Evolutionary conservation across 2,797 vertebrate species (phyloP).

Genomic region (Danionella dracula): DNA sequence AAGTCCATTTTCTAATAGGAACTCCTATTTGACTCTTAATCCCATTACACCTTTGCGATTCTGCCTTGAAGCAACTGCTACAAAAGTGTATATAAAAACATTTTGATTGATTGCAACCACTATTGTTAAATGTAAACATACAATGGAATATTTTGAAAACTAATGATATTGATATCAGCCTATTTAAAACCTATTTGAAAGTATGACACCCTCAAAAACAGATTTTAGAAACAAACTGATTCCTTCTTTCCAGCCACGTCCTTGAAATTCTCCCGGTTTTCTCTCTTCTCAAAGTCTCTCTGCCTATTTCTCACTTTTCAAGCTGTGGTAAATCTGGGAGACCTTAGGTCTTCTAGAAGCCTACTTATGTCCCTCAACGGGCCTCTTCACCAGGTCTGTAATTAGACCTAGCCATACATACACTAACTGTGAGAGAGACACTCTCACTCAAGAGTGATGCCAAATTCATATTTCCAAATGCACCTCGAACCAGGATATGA

Average conservation of each 20-base stretch:
- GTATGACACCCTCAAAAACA: neutral
- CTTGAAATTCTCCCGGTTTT: slow-evolving; percentile 2
- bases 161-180: too few species aligned
- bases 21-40: too few species aligned
- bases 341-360: slow-evolving; percentile 10
- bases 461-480: slow-evolving; percentile 27
- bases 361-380: slow-evolving; percentile 35
- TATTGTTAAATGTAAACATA: too few species aligned
- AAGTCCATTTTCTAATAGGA: too few species aligned
- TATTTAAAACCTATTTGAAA: too few species aligned
- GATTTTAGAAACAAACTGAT: neutral
- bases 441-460: neutral
- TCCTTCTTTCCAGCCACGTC: neutral
- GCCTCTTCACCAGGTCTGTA: slow-evolving; percentile 42
- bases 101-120: too few species aligned
- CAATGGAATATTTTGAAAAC: too few species aligned
- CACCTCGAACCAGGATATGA: slow-evolving; percentile 48
- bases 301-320: slow-evolving; percentile 24
- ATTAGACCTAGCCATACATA: slow-evolving; percentile 25
- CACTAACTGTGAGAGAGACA: neutral
- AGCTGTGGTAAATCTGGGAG: slow-evolving; percentile 14
- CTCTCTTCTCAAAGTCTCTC: neutral
- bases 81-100: too few species aligned
- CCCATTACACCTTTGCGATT: too few species aligned
- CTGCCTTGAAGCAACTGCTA: too few species aligned